A percentile compares a stretch with the other conserved stretches of the same genome.
phyloP scores from a whole-genome alignment of 2,113 vertebrate species.

The Pseudois nayaur region DNA sequence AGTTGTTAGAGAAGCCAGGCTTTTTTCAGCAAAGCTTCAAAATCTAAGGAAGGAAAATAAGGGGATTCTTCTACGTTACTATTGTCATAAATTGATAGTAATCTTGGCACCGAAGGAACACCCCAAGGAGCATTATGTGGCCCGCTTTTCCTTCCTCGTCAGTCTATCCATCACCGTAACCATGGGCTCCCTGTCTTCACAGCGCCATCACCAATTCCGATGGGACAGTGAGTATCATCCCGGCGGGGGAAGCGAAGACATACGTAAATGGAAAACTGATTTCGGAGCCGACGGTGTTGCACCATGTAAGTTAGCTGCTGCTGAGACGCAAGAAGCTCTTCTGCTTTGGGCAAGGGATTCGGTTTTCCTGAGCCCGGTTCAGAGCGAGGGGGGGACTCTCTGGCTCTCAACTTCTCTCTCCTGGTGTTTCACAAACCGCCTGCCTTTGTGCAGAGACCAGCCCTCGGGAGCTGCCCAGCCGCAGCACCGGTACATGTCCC shows the following conservation, averaged over 20 bases:
- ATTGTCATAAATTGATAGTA: not conserved
- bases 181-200: slow-evolving; percentile 39
- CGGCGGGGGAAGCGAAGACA: slow-evolving; percentile 88
- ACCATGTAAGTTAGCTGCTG: slow-evolving; percentile 86
- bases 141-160: not conserved
- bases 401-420: not conserved
- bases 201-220: slow-evolving; percentile 88
- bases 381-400: not conserved
- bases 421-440: not conserved
- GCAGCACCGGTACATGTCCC: not conserved
- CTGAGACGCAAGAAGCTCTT: not conserved
- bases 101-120: not conserved
- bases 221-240: slow-evolving; percentile 86
- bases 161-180: not conserved
- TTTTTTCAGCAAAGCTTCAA: not conserved
- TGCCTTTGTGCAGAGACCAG: not conserved
- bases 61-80: not conserved
- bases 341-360: not conserved
- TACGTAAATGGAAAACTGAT: slow-evolving; percentile 92
- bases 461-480: not conserved
- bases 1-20: not conserved
- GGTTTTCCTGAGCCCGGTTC: not conserved
- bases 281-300: slow-evolving; percentile 84
- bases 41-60: not conserved
- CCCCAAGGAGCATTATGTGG: not conserved